Evolutionary conservation across 1,140 invertebrate genomes (phyloP).

Genomic region (Homalodisca vitripennis): DNA sequence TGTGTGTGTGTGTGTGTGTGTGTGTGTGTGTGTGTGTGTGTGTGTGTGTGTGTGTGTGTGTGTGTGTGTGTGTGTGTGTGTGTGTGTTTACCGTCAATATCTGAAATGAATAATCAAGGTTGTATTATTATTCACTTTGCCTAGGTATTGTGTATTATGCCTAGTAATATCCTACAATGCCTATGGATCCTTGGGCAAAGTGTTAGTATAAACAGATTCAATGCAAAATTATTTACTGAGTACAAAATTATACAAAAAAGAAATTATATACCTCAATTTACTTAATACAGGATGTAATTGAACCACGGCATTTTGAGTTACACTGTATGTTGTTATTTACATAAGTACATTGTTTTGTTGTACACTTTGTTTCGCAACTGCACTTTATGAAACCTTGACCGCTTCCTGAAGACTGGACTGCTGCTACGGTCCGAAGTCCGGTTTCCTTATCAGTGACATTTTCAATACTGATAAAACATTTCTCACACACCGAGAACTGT

Average conservation of each 20-base stretch:
- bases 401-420: neutral
- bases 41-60: too few species aligned
- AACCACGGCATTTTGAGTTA: neutral
- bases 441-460: neutral
- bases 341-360: neutral
- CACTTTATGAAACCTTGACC: neutral
- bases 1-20: too few species aligned
- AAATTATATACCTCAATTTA: neutral
- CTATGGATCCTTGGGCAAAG: neutral
- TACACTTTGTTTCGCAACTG: neutral
- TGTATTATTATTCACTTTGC: neutral
- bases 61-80: too few species aligned
- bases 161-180: neutral
- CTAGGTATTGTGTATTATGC: neutral
- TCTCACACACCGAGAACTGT: neutral
- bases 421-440: neutral
- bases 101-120: neutral
- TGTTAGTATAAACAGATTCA: neutral
- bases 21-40: too few species aligned
- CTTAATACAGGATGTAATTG: neutral
- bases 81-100: neutral
- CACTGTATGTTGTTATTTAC: neutral
- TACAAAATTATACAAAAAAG: neutral
- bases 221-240: neutral
- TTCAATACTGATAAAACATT: neutral